These are phyloP conservation scores for Lypha dubia DNA, from an alignment of 2,888 invertebrate genomes.

Conservation along the genomic window DNA sequence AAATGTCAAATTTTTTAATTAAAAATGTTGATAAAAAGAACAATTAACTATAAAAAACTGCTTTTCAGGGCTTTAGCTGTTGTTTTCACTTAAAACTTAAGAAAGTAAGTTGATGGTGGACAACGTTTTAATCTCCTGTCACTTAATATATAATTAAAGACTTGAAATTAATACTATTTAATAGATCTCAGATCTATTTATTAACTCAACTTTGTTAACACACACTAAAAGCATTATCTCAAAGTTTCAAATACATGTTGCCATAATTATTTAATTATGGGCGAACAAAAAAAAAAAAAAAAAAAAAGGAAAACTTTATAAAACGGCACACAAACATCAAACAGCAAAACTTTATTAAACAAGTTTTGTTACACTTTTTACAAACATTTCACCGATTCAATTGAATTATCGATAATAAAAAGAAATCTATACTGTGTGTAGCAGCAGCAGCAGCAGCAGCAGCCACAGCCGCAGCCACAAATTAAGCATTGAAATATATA, in stretches of 20 bases:
- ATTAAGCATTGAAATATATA: conserved; percentile 42
- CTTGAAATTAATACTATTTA: neutral
- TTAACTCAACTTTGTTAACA: neutral
- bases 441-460: conserved; percentile 22
- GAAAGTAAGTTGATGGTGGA: too few relatives aligned
- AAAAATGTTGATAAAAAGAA: too few relatives aligned
- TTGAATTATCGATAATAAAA: conserved; percentile 66
- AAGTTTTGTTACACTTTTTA: conserved; percentile 32
- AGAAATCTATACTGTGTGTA: conserved; percentile 41
- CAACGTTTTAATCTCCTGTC: neutral
- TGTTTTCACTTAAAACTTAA: too few relatives aligned
- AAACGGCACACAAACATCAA: neutral
- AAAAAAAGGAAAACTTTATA: conserved; percentile 24
- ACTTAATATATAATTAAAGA: conserved; percentile 11
- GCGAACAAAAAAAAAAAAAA: conserved; percentile 26
- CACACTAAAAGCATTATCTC: conserved; percentile 8
- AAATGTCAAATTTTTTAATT: too few relatives aligned
- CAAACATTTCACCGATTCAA: conserved; percentile 49
- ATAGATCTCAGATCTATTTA: conserved; percentile 14
- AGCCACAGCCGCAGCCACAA: conserved; percentile 31
- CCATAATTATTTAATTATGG: conserved; percentile 55
- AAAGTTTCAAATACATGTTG: conserved; percentile 42
- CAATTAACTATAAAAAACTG: too few relatives aligned
- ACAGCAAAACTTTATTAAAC: conserved; percentile 7
- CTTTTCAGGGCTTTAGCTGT: too few relatives aligned